Evolutionary conservation across 2,888 invertebrate genomes (phyloP).

Genomic region (Chymomyza amoena): DNA sequence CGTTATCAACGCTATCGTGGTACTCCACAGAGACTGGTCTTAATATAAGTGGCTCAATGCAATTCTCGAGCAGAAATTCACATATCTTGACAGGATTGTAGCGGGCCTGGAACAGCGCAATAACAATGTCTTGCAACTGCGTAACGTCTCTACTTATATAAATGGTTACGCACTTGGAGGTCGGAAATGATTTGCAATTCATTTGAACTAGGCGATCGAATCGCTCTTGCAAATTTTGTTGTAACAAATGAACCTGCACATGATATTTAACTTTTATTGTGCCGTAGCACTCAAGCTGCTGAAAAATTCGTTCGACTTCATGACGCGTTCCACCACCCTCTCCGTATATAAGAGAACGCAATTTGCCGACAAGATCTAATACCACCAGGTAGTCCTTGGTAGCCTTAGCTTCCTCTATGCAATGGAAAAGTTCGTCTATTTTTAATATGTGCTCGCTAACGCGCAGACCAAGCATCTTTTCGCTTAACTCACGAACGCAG

Average conservation of each 20-base stretch:
- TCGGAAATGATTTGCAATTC: constrained; percentile 75
- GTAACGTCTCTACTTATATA: constrained; percentile 72
- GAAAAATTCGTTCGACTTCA: constrained; percentile 70
- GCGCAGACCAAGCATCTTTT: constrained; percentile 81
- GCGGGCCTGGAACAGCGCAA: constrained; percentile 75
- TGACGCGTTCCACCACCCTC: constrained; percentile 47
- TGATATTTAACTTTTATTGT: constrained; percentile 76
- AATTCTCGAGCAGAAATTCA: constrained; percentile 75
- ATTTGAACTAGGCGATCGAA: constrained; percentile 76
- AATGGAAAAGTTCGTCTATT: constrained; percentile 79
- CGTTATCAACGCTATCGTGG: constrained; percentile 57
- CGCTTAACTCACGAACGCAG: constrained; percentile 81
- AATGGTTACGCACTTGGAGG: constrained; percentile 74
- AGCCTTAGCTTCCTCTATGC: constrained; percentile 74
- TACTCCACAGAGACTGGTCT: constrained; percentile 76
- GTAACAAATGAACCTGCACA: constrained; percentile 73
- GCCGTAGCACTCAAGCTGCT: constrained; percentile 73
- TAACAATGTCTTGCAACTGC: constrained; percentile 74
- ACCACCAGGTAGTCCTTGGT: constrained; percentile 72
- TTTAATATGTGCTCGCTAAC: constrained; percentile 77
- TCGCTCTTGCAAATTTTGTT: constrained; percentile 75
- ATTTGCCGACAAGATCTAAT: constrained; percentile 69
- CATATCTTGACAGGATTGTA: constrained; percentile 76
- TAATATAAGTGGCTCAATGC: constrained; percentile 75
- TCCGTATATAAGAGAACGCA: constrained; percentile 69